These are phyloP conservation scores for Agrenia bidenticulata DNA, from an alignment of 2,888 invertebrate species.

Conservation along the genomic window DNA sequence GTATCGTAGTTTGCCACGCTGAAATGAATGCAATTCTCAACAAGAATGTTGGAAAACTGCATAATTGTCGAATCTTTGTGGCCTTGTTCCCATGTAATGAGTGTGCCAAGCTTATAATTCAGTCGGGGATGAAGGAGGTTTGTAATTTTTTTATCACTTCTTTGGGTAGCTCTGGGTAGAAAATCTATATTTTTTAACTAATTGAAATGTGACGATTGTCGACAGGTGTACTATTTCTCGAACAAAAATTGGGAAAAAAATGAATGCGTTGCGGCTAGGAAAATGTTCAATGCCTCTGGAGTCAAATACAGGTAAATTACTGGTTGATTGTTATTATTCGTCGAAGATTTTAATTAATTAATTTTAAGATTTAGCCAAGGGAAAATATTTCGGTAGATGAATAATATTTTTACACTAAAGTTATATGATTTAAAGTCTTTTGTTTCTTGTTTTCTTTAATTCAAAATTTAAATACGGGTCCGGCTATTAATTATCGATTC, in stretches of 20 bases:
- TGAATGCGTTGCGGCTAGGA: constrained; percentile 72
- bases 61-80: constrained; percentile 80
- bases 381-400: no score
- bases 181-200: not conserved
- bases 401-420: no score
- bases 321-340: no score
- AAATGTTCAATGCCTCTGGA: constrained; percentile 77
- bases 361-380: no score
- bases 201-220: constrained; percentile 2
- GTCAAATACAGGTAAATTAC: constrained; percentile 65
- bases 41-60: constrained; percentile 75
- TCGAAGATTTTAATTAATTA: no score
- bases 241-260: constrained; percentile 75
- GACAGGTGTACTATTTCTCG: constrained; percentile 71
- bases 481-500: constrained; percentile 4
- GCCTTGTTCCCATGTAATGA: constrained; percentile 95
- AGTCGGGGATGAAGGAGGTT: constrained; percentile 75
- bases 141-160: not conserved
- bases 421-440: no score
- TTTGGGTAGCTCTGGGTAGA: not conserved
- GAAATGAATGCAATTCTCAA: constrained; percentile 97
- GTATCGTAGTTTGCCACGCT: constrained; percentile 92
- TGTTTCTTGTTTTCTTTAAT: no score
- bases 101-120: constrained; percentile 95
- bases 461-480: no score